Percentiles rank a stretch among this genome's conserved stretches.
phyloP scores from a whole-genome alignment of 2,888 invertebrate species.

The Palloptera scutellata region DNA sequence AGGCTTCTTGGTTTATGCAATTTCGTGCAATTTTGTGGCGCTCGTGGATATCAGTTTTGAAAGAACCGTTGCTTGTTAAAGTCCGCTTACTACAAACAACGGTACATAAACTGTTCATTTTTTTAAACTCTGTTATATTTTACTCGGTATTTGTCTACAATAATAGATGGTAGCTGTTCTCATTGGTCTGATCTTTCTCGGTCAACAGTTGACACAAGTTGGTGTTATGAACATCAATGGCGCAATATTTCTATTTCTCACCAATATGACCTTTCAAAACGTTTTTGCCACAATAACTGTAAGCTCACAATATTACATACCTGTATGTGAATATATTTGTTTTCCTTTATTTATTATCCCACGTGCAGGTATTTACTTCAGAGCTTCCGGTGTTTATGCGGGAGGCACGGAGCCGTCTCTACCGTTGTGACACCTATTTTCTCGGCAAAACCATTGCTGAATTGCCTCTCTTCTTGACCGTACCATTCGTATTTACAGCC shows the following conservation, averaged over 20 bases:
- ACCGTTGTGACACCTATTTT: constrained; percentile 90
- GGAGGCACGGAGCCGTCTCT: constrained; percentile 90
- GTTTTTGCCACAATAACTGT: constrained; percentile 95
- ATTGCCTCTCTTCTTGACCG: constrained; percentile 82
- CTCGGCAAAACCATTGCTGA: constrained; percentile 90
- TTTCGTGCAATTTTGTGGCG: constrained; percentile 90
- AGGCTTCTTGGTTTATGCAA: constrained; percentile 86
- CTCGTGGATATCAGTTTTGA: constrained; percentile 85
- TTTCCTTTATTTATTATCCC: not conserved
- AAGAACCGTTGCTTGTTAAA: constrained; percentile 90
- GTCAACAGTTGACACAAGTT: constrained; percentile 81
- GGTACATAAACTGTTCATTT: constrained; percentile 72
- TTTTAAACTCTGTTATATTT: constrained; percentile 12
- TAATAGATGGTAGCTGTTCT: constrained; percentile 84
- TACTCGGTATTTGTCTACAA: constrained; percentile 24
- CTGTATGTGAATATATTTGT: constrained; percentile 39
- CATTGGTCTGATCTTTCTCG: constrained; percentile 87
- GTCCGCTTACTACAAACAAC: constrained; percentile 88
- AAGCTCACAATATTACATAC: constrained; percentile 60
- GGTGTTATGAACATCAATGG: constrained; percentile 96
- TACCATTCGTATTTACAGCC: constrained; percentile 83
- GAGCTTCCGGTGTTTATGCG: constrained; percentile 89
- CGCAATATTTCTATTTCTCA: constrained; percentile 86
- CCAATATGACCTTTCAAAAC: constrained; percentile 93
- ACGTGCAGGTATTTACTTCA: constrained; percentile 81